Evolutionary conservation across 2,113 vertebrate genomes (phyloP).

Genomic region (Marmota monax): DNA sequence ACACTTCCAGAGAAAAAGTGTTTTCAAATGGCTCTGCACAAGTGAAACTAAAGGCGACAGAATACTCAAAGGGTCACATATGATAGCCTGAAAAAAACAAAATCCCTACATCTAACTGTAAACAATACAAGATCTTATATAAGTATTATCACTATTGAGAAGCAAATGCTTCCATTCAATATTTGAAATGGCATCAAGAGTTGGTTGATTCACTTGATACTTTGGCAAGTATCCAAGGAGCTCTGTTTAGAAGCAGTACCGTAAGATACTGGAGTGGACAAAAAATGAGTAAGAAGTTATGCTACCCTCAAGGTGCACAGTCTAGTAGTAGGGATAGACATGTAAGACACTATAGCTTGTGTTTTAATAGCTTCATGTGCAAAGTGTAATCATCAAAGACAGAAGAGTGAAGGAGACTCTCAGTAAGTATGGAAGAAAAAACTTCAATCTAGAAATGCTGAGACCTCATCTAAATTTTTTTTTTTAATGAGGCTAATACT

Average conservation of each 20-base stretch:
- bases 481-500: slow-evolving; percentile 12
- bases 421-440: not conserved
- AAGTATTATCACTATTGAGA: not conserved
- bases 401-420: not conserved
- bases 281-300: not conserved
- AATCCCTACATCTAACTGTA: not conserved
- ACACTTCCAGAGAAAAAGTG: not conserved
- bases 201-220: not conserved
- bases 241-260: not conserved
- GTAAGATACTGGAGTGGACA: not conserved
- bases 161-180: slow-evolving; percentile 32
- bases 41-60: not conserved
- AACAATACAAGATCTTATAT: not conserved
- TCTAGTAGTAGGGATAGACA: not conserved
- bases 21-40: not conserved
- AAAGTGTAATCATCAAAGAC: not conserved
- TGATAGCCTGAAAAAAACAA: not conserved
- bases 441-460: not conserved
- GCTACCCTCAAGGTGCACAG: not conserved
- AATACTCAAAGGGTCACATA: not conserved
- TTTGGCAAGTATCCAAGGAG: not conserved
- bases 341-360: not conserved
- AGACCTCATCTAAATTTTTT: not conserved
- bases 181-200: slow-evolving; percentile 29
- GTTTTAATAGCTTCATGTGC: not conserved